Percentiles rank a stretch among this genome's conserved stretches.
Evolutionary conservation across 92 coral and sea anemone genomes (phyloP).

Genomic region (Parazoanthus atlanticus): DNA sequence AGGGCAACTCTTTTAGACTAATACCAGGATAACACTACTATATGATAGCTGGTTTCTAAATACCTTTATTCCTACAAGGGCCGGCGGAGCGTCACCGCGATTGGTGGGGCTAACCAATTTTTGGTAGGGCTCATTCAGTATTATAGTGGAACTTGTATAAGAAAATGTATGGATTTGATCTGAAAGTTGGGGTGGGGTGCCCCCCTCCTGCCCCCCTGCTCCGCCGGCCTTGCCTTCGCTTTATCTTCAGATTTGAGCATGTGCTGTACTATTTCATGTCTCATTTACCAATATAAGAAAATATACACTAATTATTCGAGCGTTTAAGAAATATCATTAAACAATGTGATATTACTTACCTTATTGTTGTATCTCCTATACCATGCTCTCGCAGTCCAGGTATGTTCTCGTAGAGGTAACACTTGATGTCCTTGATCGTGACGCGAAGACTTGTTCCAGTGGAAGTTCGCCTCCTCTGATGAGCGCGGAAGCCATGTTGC

Average conservation of each 20-base stretch:
- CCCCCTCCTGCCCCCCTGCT: too few relatives aligned
- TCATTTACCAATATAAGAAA: neutral
- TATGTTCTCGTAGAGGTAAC: conserved; percentile 14
- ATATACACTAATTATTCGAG: neutral
- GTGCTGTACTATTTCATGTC: too few relatives aligned
- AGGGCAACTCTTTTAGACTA: neutral
- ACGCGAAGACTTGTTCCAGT: conserved; percentile 35
- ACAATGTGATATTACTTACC: conserved; percentile 2
- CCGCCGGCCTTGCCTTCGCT: too few relatives aligned
- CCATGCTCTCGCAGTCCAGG: conserved; percentile 35
- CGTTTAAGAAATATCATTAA: too few relatives aligned
- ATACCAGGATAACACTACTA: conserved; percentile 8
- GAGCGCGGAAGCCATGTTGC: conserved; percentile 47
- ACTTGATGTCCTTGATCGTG: conserved; percentile 10
- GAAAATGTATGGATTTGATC: conserved; percentile 8
- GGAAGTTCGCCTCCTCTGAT: conserved; percentile 39
- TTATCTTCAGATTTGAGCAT: too few relatives aligned
- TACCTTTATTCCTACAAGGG: conserved; percentile 8
- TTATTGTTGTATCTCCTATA: conserved; percentile 35
- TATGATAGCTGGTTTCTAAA: conserved; percentile 13
- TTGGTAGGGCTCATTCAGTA: conserved; percentile 1
- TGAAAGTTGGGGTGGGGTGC: too few relatives aligned
- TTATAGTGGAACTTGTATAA: neutral
- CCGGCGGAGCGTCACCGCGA: too few relatives aligned
- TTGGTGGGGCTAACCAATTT: too few relatives aligned